phyloP scores from a whole-genome alignment of 2,888 invertebrate species.

The Holacanthella duospinosa region DNA sequence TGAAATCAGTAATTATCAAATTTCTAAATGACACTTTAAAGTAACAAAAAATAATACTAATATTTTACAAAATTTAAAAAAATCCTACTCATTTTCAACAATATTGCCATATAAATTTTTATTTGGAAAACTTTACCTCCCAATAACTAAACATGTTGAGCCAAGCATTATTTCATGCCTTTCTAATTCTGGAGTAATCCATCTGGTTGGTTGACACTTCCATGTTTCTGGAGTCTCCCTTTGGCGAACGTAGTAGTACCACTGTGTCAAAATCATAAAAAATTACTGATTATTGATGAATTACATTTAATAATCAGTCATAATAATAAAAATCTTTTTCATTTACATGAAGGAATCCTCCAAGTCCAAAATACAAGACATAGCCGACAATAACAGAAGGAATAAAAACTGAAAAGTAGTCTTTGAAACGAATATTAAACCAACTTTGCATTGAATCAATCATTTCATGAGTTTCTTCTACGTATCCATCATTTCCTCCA shows the following conservation, averaged over 20 bases:
- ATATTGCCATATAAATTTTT: background rate
- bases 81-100: background rate
- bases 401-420: slow-evolving; percentile 41
- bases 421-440: slow-evolving; percentile 26
- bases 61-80: too few relatives aligned
- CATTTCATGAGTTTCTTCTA: slow-evolving; percentile 28
- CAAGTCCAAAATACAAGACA: slow-evolving; percentile 52
- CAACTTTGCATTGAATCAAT: slow-evolving; percentile 28
- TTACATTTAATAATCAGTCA: too few relatives aligned
- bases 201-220: slow-evolving; percentile 63
- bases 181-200: slow-evolving; percentile 56
- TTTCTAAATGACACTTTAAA: too few relatives aligned
- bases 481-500: slow-evolving; percentile 27
- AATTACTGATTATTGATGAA: background rate
- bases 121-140: slow-evolving; percentile 18
- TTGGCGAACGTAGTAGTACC: slow-evolving; percentile 58
- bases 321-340: too few relatives aligned
- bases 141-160: slow-evolving; percentile 46
- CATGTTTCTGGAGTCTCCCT: slow-evolving; percentile 54
- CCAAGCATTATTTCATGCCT: slow-evolving; percentile 58
- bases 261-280: slow-evolving; percentile 45
- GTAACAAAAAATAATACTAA: too few relatives aligned
- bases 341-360: slow-evolving; percentile 59
- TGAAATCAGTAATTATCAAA: too few relatives aligned
- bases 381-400: slow-evolving; percentile 49